Base-by-base conservation (phyloP, 2,797 vertebrate species). In the Sardinella longiceps region DNA sequence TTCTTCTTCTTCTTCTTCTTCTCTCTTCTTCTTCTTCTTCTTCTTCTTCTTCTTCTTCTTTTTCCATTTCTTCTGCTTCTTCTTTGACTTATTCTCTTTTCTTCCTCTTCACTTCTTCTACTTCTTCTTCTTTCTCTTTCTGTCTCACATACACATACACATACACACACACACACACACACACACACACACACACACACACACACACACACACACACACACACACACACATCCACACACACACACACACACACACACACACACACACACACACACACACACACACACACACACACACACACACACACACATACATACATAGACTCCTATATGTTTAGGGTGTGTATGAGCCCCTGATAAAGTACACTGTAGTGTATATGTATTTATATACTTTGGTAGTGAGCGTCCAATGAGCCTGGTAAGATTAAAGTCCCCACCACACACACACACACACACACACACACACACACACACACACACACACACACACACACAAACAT, bases 161-260 rank as follows among this genome's bases (percentile, higher is more conserved):
- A 58, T 23, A 58, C 56, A 58, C 56, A 58, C 18, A 58, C 56
- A n/a, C 56, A 58, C 56, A 58, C 56, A 58, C 56, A 58, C 56
- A 23, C 18, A 7, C 56, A n/a, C 56, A 58, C 56, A 9, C 56
- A 23, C 56, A 58, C 18, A 58, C 56, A 58, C 56, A 58, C 56
- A 58, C 56, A 58, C 56, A 58, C 56, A 58, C 56, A 58, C 56
- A 58, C 18, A 58, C 18, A 58, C 18, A 58, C 18, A 11, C 1
- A 58, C 18, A 58, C 56, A 58, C 56, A 58, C 1, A 58, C 18
- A 58, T 2, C 2, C 56, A 58, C 18, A 23, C 10, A 58, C 56
- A 58, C 56, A 11, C 56, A 58, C 18, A 58, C 56, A 58, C 56
- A 58, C 56, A 58, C 18, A 58, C 18, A 23, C 2, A 60, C 20